Conservation (phyloP, 2,888 invertebrate genomes). For the Sylvicola fuscatus region DNA sequence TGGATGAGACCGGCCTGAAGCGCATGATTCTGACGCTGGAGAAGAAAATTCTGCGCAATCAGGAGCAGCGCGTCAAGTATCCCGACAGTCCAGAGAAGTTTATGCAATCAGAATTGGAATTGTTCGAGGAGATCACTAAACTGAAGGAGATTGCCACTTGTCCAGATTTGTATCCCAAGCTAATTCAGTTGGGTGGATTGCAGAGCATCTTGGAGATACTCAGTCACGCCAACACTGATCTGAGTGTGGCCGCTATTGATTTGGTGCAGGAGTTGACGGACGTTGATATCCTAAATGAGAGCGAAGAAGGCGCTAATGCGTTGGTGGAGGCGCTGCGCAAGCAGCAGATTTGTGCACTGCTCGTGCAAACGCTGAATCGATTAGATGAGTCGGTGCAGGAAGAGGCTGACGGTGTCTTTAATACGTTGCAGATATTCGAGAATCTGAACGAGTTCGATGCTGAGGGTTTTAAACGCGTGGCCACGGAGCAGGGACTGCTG, state of each 20-base stretch:
- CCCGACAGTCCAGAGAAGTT: conserved; percentile 95
- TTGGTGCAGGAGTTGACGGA: conserved; percentile 76
- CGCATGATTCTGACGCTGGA: conserved; percentile 83
- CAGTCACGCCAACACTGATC: conserved; percentile 84
- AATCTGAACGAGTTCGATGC: conserved; percentile 83
- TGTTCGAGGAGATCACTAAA: conserved; percentile 72
- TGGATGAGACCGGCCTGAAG: conserved; percentile 77
- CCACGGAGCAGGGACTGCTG: conserved; percentile 75
- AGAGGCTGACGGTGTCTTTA: conserved; percentile 91
- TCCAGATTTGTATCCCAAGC: conserved; percentile 80
- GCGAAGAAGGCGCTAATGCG: conserved; percentile 73
- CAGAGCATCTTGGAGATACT: conserved; percentile 81
- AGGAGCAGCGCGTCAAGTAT: conserved; percentile 97
- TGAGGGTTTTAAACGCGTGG: conserved; percentile 64
- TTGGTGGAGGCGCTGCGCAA: conserved; percentile 74
- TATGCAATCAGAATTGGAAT: conserved; percentile 91
- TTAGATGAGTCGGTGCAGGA: conserved; percentile 86
- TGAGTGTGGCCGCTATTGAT: conserved; percentile 29
- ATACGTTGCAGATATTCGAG: conserved; percentile 78
- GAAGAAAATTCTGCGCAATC: conserved; percentile 80
- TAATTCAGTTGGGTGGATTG: conserved; percentile 76
- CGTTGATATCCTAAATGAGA: conserved; percentile 87
- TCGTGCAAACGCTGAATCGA: conserved; percentile 84
- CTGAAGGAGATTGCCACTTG: conserved; percentile 87
- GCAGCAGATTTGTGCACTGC: conserved; percentile 70